Evolutionary conservation across 1,140 invertebrate species (phyloP), one percentile per base, ranked within the genome.

Genomic region (Battus philenor): DNA sequence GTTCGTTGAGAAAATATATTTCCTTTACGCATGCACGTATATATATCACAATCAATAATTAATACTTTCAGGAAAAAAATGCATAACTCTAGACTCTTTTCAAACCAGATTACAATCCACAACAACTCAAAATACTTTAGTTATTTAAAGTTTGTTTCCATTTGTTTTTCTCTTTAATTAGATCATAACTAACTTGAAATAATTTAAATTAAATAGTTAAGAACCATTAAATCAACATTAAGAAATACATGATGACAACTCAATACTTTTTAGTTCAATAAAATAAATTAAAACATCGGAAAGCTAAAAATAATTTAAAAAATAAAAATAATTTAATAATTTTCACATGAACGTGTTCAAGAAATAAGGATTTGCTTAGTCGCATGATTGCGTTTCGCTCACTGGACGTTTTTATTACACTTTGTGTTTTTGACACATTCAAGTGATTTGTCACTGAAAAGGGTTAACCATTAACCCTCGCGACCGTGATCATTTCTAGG

Each of bases 381-480:
- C 36, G 22, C 22, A 26, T 39, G 36, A 39, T 20, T 39, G 22
- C 18, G 22, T 39, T 39, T 6, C 26, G 26, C 11, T 13, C 30
- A 32, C 8, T 15, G 1, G 11, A 39, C 24, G 36, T 20, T 24
- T 39, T 39, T 11, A 13, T 26, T 39, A n/a, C 11, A 26, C 36
- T 39, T 39, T 26, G 13, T 39, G 36, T 39, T 39, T 26, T 26
- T 39, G 36, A 39, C 36, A 39, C 22, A 12, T 39, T 39, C 8
- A 39, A 39, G 36, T 26, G 36, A 39, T 39, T 39, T 39, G 36
- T 39, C 36, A 39, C 26, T 18, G 2, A 39, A 39, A 36, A 36
- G 33, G 33, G 33, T 36, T 10, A 36, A 36, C n/a, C 16, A 36
- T 36, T 22, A 36, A 36, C 33, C 20, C 36, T 39, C 17, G 11